Evolutionary conservation across 2,797 vertebrate genomes (phyloP), one percentile per base, ranked within the genome.

Genomic region (Sciaenops ocellatus): DNA sequence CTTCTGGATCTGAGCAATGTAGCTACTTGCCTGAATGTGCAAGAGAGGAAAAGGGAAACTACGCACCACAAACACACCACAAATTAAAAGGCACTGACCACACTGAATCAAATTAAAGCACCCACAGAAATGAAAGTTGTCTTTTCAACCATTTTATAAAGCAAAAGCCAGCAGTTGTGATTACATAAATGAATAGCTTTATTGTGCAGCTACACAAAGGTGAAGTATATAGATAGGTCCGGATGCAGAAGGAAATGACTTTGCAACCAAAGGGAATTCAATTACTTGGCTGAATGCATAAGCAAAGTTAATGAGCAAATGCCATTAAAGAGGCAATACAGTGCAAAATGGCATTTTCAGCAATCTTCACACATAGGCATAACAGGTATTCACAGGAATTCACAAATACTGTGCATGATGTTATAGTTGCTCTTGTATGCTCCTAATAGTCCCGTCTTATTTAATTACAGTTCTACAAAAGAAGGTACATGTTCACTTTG

Each of bases 261-360:
- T 75, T 24, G 52, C 66, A 79, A 64, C 74, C 76, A 79, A 76
- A 85, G 79, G 79, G 60, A 78, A 88, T 83, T 75, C 66, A 90
- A 85, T 89, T 85, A 85, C 79, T 78, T 82, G 73, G 75, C 87
- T 87, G 86, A 86, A 90, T 83, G 78, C 81, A 80, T 80, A 80
- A 75, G 64, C 67, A 79, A 84, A 76, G 54, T 76, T 84, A 85
- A 88, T 76, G 74, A 81, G 73, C 20, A 42, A 78, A 50, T 22
- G 11, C 22, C 69, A 87, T 84, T 74, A 83, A 82, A 82, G 60
- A 82, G 78, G 66, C 80, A 84, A 51, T 50, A 51, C 22, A 16
- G 69, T 26, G 62, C 52, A 48, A 82, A 84, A 85, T 55, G 1
- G 63, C 30, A 79, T 38, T 80, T 85, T 84, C 56, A 76, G 62